phyloP scores from a whole-genome alignment of 2,797 vertebrate species.

The Tarsius wallacei region DNA sequence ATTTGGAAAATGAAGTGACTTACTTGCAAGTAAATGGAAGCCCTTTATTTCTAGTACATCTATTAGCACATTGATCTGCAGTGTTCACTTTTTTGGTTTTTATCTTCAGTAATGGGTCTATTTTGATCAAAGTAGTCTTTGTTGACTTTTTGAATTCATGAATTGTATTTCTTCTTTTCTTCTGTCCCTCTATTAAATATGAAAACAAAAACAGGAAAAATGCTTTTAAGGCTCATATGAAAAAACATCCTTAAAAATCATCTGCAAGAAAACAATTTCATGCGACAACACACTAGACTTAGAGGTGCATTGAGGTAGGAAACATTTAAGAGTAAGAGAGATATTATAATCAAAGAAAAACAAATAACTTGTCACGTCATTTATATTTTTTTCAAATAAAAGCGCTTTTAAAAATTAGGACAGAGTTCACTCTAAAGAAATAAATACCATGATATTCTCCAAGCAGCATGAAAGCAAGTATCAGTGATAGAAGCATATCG shows the following conservation, averaged over 20 bases:
- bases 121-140: constrained; percentile 92
- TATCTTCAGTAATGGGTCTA: constrained; percentile 92
- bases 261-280: constrained; percentile 22
- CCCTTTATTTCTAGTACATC: constrained; percentile 95
- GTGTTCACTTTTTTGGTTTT: constrained; percentile 94
- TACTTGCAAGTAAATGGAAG: constrained; percentile 97
- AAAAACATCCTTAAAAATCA: background rate
- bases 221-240: constrained; percentile 23
- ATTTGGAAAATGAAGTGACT: constrained; percentile 76
- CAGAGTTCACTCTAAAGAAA: constrained; percentile 58
- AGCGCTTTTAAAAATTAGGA: constrained; percentile 37
- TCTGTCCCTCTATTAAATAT: constrained; percentile 93
- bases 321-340: background rate
- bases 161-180: constrained; percentile 94
- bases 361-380: background rate
- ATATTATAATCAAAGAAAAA: background rate
- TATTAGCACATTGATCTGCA: constrained; percentile 95
- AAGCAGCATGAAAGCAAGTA: constrained; percentile 48
- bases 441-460: constrained; percentile 47
- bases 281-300: background rate
- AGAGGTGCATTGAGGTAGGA: background rate
- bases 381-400: constrained; percentile 69
- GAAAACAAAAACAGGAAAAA: constrained; percentile 13
- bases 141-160: constrained; percentile 97
- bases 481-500: background rate